A percentile compares a stretch with the other conserved stretches of the same genome.
phyloP scores from a whole-genome alignment of 2,113 vertebrate genomes.

The Chiloscyllium plagiosum region DNA sequence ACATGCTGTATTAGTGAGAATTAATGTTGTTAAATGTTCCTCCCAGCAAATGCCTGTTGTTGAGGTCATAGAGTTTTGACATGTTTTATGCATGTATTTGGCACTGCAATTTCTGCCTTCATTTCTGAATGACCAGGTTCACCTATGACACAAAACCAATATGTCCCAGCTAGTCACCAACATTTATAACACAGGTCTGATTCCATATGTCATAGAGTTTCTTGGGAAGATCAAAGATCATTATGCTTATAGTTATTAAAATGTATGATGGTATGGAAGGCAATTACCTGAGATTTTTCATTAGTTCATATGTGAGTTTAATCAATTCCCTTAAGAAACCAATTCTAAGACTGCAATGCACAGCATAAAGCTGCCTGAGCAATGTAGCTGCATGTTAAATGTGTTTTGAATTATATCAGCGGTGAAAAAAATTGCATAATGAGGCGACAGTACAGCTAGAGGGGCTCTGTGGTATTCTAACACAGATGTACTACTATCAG shows the following conservation, averaged over 20 bases:
- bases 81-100: not conserved
- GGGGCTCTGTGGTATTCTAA: slow-evolving; percentile 20
- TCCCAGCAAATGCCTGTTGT: not conserved
- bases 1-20: not conserved
- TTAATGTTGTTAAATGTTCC: not conserved
- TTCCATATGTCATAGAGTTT: not conserved
- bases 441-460: not conserved
- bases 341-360: slow-evolving; percentile 23
- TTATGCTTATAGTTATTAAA: slow-evolving; percentile 32
- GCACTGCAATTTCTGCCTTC: not conserved
- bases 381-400: slow-evolving; percentile 2
- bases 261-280: slow-evolving; percentile 20
- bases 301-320: slow-evolving; percentile 28
- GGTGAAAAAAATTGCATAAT: slow-evolving; percentile 31
- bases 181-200: not conserved
- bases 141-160: not conserved
- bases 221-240: slow-evolving; percentile 29
- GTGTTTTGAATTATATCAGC: slow-evolving; percentile 33
- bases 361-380: slow-evolving; percentile 25
- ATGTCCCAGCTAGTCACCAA: not conserved
- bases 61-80: not conserved
- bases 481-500: slow-evolving; percentile 18
- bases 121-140: not conserved
- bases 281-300: slow-evolving; percentile 33
- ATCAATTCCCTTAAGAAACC: slow-evolving; percentile 34